Conservation (phyloP, 2,797 vertebrate genomes). For the Sebastes paucispinis region DNA sequence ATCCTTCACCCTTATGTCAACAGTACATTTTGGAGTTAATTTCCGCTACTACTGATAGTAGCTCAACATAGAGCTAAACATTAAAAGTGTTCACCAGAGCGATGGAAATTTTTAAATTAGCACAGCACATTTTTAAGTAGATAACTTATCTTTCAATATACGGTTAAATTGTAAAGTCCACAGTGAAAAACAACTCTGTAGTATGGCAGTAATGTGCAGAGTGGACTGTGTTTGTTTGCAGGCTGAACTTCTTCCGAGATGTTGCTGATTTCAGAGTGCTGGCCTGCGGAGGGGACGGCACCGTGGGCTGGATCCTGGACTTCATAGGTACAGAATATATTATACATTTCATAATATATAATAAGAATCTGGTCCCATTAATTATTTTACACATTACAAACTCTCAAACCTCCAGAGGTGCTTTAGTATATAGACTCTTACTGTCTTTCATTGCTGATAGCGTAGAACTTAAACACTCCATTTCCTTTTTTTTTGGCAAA, state of each 20-base stretch:
- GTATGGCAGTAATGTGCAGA: neutral
- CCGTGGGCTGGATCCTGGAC: constrained; percentile 96
- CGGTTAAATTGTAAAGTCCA: neutral
- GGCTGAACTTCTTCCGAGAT: constrained; percentile 94
- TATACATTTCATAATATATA: neutral
- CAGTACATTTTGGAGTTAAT: neutral
- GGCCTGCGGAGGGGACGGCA: constrained; percentile 93
- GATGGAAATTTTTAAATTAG: neutral
- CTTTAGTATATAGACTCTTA: neutral
- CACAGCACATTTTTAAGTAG: neutral
- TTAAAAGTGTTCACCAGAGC: neutral
- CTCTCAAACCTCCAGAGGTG: neutral
- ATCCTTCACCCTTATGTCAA: neutral
- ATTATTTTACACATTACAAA: neutral
- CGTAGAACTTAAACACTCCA: constrained; percentile 19
- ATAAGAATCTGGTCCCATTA: neutral
- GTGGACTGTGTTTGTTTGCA: constrained; percentile 59
- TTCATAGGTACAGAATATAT: constrained; percentile 84
- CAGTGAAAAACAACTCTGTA: no score
- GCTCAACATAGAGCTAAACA: no score
- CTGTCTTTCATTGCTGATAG: neutral
- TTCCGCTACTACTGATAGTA: neutral
- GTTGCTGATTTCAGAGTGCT: constrained; percentile 91
- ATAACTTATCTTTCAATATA: neutral
- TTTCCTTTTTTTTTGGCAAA: constrained; percentile 53